Evolutionary conservation across 2,113 vertebrate species (phyloP).

Genomic region (Sylvilagus bachmani): DNA sequence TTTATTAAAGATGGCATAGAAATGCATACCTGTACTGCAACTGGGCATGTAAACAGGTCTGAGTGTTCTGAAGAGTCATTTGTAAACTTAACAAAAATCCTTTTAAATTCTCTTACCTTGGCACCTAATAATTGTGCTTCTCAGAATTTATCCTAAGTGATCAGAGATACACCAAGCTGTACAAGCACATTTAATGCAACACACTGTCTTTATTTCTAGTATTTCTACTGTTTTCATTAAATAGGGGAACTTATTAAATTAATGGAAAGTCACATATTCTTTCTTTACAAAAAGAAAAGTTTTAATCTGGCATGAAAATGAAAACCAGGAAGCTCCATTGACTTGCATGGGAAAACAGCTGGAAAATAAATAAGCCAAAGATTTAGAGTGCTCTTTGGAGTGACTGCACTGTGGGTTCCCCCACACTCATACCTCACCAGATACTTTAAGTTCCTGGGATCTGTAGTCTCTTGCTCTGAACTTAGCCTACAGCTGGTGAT

Average conservation of each 20-base stretch:
- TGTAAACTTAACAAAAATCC: background rate
- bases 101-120: background rate
- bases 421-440: background rate
- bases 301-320: background rate
- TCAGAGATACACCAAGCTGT: background rate
- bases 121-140: background rate
- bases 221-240: background rate
- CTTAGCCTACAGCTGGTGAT: background rate
- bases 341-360: background rate
- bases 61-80: background rate
- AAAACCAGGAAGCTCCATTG: background rate
- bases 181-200: background rate
- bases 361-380: background rate
- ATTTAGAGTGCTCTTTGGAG: slow-evolving; percentile 1
- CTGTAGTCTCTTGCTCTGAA: background rate
- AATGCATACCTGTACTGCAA: background rate
- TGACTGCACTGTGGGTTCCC: too few relatives aligned
- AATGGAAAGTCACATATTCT: background rate
- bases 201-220: background rate
- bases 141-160: background rate
- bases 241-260: background rate
- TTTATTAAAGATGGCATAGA: background rate
- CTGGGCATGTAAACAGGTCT: background rate
- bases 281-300: background rate
- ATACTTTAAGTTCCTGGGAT: background rate